Conservation (phyloP, 2,113 vertebrate genomes). For the Gallinago paraguaiae region DNA sequence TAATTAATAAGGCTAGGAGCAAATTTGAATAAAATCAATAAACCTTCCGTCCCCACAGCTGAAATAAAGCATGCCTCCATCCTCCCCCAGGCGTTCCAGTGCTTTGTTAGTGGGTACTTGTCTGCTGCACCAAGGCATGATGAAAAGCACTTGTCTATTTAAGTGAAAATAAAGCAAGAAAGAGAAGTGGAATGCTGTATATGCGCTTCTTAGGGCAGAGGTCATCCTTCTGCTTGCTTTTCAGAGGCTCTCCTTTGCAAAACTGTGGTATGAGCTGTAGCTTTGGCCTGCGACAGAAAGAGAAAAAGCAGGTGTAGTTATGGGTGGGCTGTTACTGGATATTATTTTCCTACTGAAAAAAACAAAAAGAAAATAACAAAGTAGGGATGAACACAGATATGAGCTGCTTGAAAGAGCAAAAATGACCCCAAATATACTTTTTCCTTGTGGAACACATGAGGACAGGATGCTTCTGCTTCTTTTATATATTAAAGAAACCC, state of each 20-base stretch:
- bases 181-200: background rate
- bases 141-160: background rate
- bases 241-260: background rate
- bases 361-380: background rate
- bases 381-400: background rate
- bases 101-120: background rate
- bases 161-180: background rate
- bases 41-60: background rate
- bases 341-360: background rate
- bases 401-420: background rate
- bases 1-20: background rate
- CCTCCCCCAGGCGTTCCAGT: background rate
- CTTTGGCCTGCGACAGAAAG: background rate
- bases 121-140: background rate
- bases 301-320: background rate
- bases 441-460: background rate
- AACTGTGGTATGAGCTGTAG: background rate
- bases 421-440: background rate
- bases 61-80: background rate
- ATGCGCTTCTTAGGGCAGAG: background rate
- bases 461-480: background rate
- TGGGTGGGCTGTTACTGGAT: background rate
- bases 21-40: background rate
- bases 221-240: background rate
- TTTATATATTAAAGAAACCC: background rate